Conservation (phyloP, 2,113 vertebrate species). For the Poeciliopsis retropinna region DNA sequence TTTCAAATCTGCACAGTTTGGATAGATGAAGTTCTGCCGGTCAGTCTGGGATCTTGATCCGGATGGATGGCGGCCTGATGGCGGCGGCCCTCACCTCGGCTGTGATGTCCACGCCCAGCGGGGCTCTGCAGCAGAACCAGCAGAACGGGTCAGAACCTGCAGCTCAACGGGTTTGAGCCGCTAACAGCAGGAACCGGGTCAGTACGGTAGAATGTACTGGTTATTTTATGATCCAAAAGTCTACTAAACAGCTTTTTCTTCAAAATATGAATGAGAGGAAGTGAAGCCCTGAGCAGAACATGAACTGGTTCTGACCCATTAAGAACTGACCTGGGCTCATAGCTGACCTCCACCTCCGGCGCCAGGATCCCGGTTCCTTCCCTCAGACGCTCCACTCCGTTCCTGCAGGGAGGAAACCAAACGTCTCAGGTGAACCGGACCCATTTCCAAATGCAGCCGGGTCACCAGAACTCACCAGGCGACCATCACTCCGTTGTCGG, state of each 20-base stretch:
- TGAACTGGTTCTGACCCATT: not conserved
- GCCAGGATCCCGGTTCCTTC: slow-evolving; percentile 84
- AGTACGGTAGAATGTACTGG: not conserved
- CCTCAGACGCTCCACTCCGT: slow-evolving; percentile 89
- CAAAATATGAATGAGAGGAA: not conserved
- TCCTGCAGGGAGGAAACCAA: slow-evolving; percentile 79
- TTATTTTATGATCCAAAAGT: not conserved
- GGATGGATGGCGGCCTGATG: slow-evolving; percentile 84
- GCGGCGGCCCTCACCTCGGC: slow-evolving; percentile 85
- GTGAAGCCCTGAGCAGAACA: not conserved
- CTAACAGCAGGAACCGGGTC: too few relatives aligned
- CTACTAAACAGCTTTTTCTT: too few relatives aligned
- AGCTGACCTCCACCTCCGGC: slow-evolving; percentile 77
- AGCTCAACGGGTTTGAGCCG: not conserved
- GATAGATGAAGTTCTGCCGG: not conserved
- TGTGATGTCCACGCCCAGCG: slow-evolving; percentile 89
- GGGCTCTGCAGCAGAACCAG: slow-evolving; percentile 77
- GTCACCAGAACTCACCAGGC: slow-evolving; percentile 84
- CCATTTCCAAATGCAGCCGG: too few relatives aligned
- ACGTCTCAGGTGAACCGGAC: not conserved
- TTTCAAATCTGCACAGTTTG: not conserved
- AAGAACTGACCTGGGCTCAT: slow-evolving; percentile 86
- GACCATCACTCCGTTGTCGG: slow-evolving; percentile 96
- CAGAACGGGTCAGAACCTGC: not conserved
- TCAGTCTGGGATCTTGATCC: slow-evolving; percentile 73